Conservation (phyloP, 2,113 vertebrate genomes). For the Speoplatyrhinus poulsoni region DNA sequence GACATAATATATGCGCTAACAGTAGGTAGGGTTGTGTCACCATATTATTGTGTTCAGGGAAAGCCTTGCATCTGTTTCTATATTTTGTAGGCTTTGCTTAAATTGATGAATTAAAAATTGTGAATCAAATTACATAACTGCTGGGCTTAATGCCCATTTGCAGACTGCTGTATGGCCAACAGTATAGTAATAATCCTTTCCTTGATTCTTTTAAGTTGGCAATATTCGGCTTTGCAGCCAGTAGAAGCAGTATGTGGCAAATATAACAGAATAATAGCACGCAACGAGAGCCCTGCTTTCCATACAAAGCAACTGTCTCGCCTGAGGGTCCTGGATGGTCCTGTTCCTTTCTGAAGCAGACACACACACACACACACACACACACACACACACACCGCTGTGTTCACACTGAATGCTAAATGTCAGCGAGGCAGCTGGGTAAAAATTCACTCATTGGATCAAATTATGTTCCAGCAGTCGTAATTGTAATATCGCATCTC, state of each 20-base stretch:
- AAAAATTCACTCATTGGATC: neutral
- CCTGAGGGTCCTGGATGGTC: conserved; percentile 1
- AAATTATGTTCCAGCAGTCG: neutral
- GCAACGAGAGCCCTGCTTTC: neutral
- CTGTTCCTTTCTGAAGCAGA: neutral
- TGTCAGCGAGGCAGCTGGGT: neutral
- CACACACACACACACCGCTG: neutral
- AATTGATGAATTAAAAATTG: neutral
- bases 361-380: neutral
- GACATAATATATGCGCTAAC: conserved; percentile 32
- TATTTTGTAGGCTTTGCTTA: neutral
- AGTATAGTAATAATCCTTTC: neutral
- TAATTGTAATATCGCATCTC: neutral
- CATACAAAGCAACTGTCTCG: neutral
- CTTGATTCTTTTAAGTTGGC: neutral
- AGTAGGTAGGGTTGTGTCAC: conserved; percentile 8
- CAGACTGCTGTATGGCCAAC: neutral
- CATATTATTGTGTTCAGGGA: neutral
- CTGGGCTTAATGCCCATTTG: neutral
- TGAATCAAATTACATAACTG: neutral
- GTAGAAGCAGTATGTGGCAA: neutral
- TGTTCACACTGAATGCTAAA: neutral
- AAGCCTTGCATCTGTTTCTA: neutral
- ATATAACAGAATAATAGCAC: neutral
- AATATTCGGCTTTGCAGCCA: neutral